These are phyloP conservation scores for Heliconius nattereri DNA, from an alignment of 1,140 invertebrate genomes.

Conservation along the genomic window DNA sequence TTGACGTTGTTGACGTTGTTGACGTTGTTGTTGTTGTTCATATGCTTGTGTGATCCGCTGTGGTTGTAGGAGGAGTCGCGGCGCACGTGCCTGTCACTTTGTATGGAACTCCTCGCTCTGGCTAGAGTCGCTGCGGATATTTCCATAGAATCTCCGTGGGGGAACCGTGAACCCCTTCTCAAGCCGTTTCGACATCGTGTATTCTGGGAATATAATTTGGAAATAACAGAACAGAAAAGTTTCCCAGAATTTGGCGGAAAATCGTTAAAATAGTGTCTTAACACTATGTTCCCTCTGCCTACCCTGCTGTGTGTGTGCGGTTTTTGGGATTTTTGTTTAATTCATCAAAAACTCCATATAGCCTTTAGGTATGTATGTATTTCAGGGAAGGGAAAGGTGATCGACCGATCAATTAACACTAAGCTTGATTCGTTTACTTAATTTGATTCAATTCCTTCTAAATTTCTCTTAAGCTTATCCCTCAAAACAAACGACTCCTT, in stretches of 20 bases:
- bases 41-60: slow-evolving; percentile 65
- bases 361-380: not conserved
- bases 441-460: not conserved
- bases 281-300: no score
- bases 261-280: no score
- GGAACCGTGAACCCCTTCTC: slow-evolving; percentile 64
- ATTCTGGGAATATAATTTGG: slow-evolving; percentile 49
- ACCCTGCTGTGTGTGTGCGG: no score
- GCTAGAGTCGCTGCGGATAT: slow-evolving; percentile 71
- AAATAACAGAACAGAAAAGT: not conserved
- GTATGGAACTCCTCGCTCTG: slow-evolving; percentile 57
- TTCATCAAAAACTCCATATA: not conserved
- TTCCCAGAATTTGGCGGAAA: no score
- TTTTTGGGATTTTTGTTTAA: no score
- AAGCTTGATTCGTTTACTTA: not conserved
- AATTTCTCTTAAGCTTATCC: not conserved
- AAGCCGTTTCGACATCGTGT: slow-evolving; percentile 57
- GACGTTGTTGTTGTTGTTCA: slow-evolving; percentile 67
- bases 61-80: slow-evolving; percentile 58
- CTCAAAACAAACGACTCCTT: not conserved
- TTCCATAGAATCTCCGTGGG: slow-evolving; percentile 75
- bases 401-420: not conserved
- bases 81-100: slow-evolving; percentile 51
- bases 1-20: slow-evolving; percentile 71
- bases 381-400: not conserved